A percentile compares a stretch with the other conserved stretches of the same genome.
Evolutionary conservation across 2,113 vertebrate species (phyloP).

Genomic region (Peromyscus maniculatus): DNA sequence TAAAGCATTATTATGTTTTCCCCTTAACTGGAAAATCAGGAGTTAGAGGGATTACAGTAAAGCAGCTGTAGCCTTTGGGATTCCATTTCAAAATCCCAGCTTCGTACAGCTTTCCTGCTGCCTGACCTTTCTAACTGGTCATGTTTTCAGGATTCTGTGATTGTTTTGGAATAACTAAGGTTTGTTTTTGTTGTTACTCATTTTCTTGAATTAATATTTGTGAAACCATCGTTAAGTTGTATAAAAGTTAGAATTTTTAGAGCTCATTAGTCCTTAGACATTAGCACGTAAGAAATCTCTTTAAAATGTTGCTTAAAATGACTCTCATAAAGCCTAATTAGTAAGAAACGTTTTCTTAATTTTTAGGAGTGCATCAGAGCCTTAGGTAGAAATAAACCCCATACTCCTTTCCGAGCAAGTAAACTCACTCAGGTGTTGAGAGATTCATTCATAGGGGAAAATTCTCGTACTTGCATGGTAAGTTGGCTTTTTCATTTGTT

Average conservation of each 20-base stretch:
- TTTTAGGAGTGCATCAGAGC: constrained; percentile 98
- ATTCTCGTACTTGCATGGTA: constrained; percentile 99
- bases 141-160: constrained; percentile 18
- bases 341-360: constrained; percentile 64
- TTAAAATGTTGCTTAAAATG: constrained; percentile 39
- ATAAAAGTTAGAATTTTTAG: constrained; percentile 49
- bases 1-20: neutral
- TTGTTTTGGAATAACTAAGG: neutral
- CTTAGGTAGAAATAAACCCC: constrained; percentile 97
- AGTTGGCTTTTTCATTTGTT: constrained; percentile 73
- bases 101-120: constrained; percentile 13
- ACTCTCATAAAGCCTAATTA: constrained; percentile 34
- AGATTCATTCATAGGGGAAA: constrained; percentile 99
- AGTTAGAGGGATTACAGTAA: neutral
- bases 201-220: constrained; percentile 49
- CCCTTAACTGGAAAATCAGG: constrained; percentile 24
- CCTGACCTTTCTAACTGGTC: neutral
- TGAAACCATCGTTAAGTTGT: constrained; percentile 22
- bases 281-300: constrained; percentile 19
- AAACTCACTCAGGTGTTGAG: constrained; percentile 98
- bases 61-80: neutral
- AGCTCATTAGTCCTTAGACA: constrained; percentile 36
- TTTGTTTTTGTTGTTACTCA: neutral
- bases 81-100: constrained; percentile 15
- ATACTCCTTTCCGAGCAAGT: constrained; percentile 98